Conservation (phyloP, 2,113 vertebrate genomes). For the Ifrita kowaldi region DNA sequence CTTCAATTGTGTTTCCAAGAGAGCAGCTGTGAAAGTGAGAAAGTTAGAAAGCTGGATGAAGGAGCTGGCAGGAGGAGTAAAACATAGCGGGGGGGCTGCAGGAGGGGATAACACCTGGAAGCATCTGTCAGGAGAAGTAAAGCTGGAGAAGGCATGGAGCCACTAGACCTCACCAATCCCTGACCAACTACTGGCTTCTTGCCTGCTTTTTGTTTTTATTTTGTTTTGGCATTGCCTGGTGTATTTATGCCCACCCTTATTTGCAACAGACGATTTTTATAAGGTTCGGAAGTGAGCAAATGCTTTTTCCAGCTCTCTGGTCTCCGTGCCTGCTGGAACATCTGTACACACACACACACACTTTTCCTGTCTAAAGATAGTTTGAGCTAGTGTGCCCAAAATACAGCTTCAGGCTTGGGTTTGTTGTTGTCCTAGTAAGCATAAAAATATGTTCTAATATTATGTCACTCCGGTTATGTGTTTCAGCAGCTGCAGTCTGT, state of each 20-base stretch:
- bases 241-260: not conserved
- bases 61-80: slow-evolving; percentile 19
- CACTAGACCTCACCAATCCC: not conserved
- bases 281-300: not conserved
- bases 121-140: not conserved
- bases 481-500: slow-evolving; percentile 53
- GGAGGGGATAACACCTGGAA: not conserved
- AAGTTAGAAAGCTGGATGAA: slow-evolving; percentile 53
- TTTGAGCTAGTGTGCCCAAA: slow-evolving; percentile 29
- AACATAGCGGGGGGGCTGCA: fast-evolving
- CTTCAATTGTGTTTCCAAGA: slow-evolving; percentile 40
- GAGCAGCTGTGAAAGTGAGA: slow-evolving; percentile 56
- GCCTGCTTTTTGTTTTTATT: not conserved
- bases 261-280: not conserved
- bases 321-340: slow-evolving; percentile 58
- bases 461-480: slow-evolving; percentile 37
- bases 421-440: slow-evolving; percentile 65
- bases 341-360: not conserved
- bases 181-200: not conserved
- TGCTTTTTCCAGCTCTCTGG: slow-evolving; percentile 1
- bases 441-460: slow-evolving; percentile 68
- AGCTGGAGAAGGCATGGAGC: not conserved
- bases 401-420: slow-evolving; percentile 2
- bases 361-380: slow-evolving; percentile 58
- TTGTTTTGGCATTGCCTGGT: not conserved